Base-by-base conservation (phyloP, 2,113 vertebrate genomes). In the Alligator mississippiensis region DNA sequence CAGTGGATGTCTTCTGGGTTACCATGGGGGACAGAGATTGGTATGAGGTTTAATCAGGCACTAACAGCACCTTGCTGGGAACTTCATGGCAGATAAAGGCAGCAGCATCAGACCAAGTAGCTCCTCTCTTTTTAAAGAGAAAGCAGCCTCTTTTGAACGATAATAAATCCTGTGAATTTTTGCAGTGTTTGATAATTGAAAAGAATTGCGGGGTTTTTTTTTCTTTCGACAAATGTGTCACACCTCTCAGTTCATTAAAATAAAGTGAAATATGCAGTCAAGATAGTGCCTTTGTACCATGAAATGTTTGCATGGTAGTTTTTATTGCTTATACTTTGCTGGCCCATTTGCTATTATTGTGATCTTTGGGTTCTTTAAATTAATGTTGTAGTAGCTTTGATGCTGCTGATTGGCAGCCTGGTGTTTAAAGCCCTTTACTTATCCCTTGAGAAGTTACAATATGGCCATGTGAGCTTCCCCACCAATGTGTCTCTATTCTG, bases 1-100 rank as follows among this genome's bases (percentile, higher is more conserved):
- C 97, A 96, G 97, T 89, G 97, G 98, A 97, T 94, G 92, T 97
- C 98, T 96, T 98, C 97, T 97, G 96, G 97, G 97, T 97, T 97
- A 97, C 98, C 97, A 92, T 94, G 95, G 97, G 97, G 97, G 97
- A 97, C 96, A 95, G 30, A 90, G 96, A 97, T 95, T 97, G 97
- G 97, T 97, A 97, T 98, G 98, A 97, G 97, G 97, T 97, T 98
- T 98, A 98, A 98, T 98, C 97, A 98, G 97, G 96, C 97, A 96
- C 97, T 98, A 97, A 97, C 97, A 98, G 98, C 97, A 97, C 97
- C 98, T 98, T 97, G 98, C 98, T 98, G 98, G 95, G 98, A 97
- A 97, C 97, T 97, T 97, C 98, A 97, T 96, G 97, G 97, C 97
- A 97, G 97, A 98, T 98, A 98, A 98, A 97, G 97, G 96, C 95